Percentiles rank a stretch among this genome's conserved stretches.
phyloP scores from a whole-genome alignment of 2,797 vertebrate species.

The Mus minutoides region DNA sequence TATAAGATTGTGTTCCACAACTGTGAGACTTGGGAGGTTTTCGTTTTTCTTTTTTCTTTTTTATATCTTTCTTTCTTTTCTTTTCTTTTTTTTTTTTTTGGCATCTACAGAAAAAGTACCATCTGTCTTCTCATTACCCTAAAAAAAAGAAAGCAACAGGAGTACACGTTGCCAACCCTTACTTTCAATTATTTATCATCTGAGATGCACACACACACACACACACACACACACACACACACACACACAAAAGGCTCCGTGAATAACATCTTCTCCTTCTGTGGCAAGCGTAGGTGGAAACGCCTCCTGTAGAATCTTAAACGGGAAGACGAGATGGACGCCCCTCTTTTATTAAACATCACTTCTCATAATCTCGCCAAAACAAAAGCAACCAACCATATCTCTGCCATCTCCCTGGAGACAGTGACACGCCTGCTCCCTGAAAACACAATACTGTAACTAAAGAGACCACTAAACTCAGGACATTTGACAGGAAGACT shows the following conservation, averaged over 20 bases:
- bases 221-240: slow-evolving; percentile 49
- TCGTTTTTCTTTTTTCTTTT: background rate
- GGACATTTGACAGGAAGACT: background rate
- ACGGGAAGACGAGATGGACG: background rate
- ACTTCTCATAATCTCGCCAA: slow-evolving; percentile 31
- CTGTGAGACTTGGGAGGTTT: slow-evolving; percentile 3
- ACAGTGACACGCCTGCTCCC: slow-evolving; percentile 23
- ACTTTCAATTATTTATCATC: slow-evolving; percentile 80
- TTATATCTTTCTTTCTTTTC: background rate
- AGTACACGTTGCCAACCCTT: slow-evolving; percentile 68
- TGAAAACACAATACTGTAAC: slow-evolving; percentile 40
- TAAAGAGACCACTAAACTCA: slow-evolving; percentile 41
- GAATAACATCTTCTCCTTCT: slow-evolving; percentile 55
- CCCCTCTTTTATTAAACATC: background rate
- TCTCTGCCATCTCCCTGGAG: slow-evolving; percentile 48
- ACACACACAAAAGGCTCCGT: slow-evolving; percentile 55
- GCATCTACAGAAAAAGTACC: slow-evolving; percentile 67
- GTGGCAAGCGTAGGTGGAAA: slow-evolving; percentile 67
- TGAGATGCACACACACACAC: slow-evolving; percentile 54
- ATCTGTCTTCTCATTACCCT: slow-evolving; percentile 76
- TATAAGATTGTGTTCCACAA: slow-evolving; percentile 53
- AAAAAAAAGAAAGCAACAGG: background rate
- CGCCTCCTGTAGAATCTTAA: background rate
- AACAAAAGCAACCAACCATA: slow-evolving; percentile 25
- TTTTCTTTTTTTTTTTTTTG: background rate